Evolutionary conservation across 1,140 invertebrate species (phyloP).

Genomic region (Gonatopus flavifemur): DNA sequence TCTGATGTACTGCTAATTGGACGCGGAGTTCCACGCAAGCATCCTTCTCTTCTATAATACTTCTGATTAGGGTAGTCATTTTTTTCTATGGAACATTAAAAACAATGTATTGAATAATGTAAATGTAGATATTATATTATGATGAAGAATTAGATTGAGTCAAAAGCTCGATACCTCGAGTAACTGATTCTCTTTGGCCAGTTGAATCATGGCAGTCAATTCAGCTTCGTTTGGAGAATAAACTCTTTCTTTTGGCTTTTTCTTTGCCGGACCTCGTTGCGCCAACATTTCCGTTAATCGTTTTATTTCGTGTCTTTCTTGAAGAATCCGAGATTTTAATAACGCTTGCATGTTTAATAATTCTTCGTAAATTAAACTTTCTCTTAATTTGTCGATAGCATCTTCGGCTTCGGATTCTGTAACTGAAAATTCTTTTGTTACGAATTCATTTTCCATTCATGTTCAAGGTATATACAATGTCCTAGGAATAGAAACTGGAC

Average conservation of each 20-base stretch:
- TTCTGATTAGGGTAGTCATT: constrained; percentile 63
- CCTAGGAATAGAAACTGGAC: too few species aligned
- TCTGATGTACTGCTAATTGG: constrained; percentile 65
- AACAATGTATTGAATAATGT: constrained; percentile 2
- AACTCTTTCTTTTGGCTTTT: constrained; percentile 54
- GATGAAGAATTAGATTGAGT: background rate
- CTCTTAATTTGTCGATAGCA: constrained; percentile 61
- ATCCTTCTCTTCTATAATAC: constrained; percentile 69
- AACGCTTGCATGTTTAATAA: constrained; percentile 66
- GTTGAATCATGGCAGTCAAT: constrained; percentile 51
- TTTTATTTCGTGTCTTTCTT: constrained; percentile 69
- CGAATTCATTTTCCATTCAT: background rate
- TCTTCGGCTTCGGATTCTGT: constrained; percentile 50
- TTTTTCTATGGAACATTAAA: constrained; percentile 55
- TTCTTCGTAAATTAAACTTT: constrained; percentile 69
- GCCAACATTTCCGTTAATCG: constrained; percentile 60
- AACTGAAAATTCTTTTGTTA: constrained; percentile 13
- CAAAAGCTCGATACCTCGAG: constrained; percentile 54
- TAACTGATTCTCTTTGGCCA: constrained; percentile 67
- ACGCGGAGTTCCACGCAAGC: constrained; percentile 69
- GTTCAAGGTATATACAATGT: too few species aligned
- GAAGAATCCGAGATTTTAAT: constrained; percentile 66
- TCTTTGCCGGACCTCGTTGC: constrained; percentile 55
- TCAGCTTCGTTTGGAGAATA: constrained; percentile 60
- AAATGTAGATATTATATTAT: background rate